phyloP scores from a whole-genome alignment of 2,888 invertebrate species.

The Koerneria pararmatus region DNA sequence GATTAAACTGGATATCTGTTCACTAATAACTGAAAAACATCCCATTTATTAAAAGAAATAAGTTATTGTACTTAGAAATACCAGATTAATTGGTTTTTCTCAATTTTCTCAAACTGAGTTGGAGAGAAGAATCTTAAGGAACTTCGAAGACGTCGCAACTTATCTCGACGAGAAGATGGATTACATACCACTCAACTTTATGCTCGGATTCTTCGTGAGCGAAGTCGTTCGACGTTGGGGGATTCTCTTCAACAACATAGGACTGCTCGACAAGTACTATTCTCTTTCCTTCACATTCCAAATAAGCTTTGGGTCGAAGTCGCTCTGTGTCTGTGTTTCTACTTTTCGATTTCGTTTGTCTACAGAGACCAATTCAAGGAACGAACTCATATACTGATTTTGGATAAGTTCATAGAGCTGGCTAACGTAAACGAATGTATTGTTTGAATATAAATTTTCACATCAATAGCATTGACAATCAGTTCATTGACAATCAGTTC shows the following conservation, averaged over 20 bases:
- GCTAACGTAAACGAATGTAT: no score
- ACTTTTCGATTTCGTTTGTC: not conserved
- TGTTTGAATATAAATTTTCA: no score
- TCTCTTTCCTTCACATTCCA: no score
- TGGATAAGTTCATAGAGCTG: no score
- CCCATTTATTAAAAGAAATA: not conserved
- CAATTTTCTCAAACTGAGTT: not conserved
- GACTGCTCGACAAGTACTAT: slow-evolving; percentile 23
- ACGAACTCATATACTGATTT: no score
- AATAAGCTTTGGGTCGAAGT: no score
- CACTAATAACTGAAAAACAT: no score
- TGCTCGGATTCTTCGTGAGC: slow-evolving; percentile 21
- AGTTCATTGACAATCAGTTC: no score
- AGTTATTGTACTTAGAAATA: not conserved
- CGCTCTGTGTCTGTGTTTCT: not conserved
- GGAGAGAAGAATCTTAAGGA: slow-evolving; percentile 5
- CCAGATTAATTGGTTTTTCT: not conserved
- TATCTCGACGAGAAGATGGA: slow-evolving; percentile 12
- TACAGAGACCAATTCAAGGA: no score
- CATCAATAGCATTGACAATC: no score
- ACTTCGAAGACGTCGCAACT: not conserved
- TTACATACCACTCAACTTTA: slow-evolving; percentile 20
- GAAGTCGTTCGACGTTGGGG: slow-evolving; percentile 23
- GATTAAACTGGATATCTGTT: no score
- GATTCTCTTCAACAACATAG: slow-evolving; percentile 22